phyloP scores from a whole-genome alignment of 2,888 invertebrate species.

The Apamea monoglypha region DNA sequence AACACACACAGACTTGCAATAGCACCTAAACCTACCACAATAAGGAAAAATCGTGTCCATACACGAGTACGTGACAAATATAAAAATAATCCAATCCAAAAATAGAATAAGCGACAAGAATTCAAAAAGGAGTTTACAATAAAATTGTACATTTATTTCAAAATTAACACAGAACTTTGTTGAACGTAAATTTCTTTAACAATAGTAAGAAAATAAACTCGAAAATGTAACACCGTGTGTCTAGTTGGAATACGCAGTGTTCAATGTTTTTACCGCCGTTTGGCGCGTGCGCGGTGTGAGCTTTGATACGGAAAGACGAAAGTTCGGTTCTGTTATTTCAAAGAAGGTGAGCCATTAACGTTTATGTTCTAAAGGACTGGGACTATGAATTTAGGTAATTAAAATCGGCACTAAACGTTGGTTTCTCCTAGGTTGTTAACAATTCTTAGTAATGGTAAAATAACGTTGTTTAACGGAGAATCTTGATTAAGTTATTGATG shows the following conservation, averaged over 20 bases:
- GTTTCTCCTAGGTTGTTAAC: constrained; percentile 40
- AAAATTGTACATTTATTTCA: constrained; percentile 33
- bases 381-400: constrained; percentile 55
- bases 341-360: constrained; percentile 55
- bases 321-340: constrained; percentile 56
- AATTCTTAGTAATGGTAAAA: constrained; percentile 37
- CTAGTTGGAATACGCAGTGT: constrained; percentile 62
- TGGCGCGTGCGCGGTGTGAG: constrained; percentile 66
- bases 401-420: constrained; percentile 54
- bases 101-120: constrained; percentile 40
- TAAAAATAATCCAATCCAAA: constrained; percentile 46
- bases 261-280: constrained; percentile 61
- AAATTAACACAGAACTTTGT: constrained; percentile 57
- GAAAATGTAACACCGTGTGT: constrained; percentile 56
- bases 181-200: constrained; percentile 34
- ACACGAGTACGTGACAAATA: constrained; percentile 46
- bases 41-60: constrained; percentile 46
- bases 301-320: constrained; percentile 57
- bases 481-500: constrained; percentile 3
- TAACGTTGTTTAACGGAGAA: constrained; percentile 29
- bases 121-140: constrained; percentile 39
- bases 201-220: constrained; percentile 51
- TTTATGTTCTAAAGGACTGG: constrained; percentile 48
- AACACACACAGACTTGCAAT: constrained; percentile 18
- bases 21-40: constrained; percentile 12